Evolutionary conservation across 2,888 invertebrate genomes (phyloP).

Genomic region (Philereme transversata): DNA sequence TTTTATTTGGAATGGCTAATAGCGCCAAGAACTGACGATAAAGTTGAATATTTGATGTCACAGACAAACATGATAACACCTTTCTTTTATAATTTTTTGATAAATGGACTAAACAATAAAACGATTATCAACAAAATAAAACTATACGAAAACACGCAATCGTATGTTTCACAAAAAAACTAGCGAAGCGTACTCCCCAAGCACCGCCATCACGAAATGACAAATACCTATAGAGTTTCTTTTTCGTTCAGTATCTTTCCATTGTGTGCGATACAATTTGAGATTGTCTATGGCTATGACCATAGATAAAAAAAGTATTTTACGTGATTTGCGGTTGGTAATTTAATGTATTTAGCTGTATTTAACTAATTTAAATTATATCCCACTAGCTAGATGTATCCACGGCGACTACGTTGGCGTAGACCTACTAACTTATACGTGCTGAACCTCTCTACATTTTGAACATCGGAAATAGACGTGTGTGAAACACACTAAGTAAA

Average conservation of each 20-base stretch:
- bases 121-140: constrained; percentile 46
- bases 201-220: constrained; percentile 78
- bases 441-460: too few relatives aligned
- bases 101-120: constrained; percentile 33
- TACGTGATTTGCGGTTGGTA: too few relatives aligned
- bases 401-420: too few relatives aligned
- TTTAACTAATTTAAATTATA: too few relatives aligned
- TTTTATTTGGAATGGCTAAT: constrained; percentile 63
- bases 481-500: too few relatives aligned
- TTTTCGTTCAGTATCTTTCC: constrained; percentile 13
- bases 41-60: constrained; percentile 48
- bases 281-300: background rate
- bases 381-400: too few relatives aligned
- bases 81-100: constrained; percentile 38
- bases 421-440: too few relatives aligned
- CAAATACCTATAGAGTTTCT: constrained; percentile 41
- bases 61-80: constrained; percentile 50
- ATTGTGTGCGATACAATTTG: background rate
- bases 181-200: constrained; percentile 70
- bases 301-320: too few relatives aligned
- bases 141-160: constrained; percentile 57
- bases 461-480: too few relatives aligned
- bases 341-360: too few relatives aligned
- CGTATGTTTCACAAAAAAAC: constrained; percentile 63
- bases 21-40: constrained; percentile 63